Percentiles rank a stretch among this genome's conserved stretches.
These are phyloP conservation scores for Eupithecia dodoneata DNA, from an alignment of 2,888 invertebrate species.

Conservation along the genomic window DNA sequence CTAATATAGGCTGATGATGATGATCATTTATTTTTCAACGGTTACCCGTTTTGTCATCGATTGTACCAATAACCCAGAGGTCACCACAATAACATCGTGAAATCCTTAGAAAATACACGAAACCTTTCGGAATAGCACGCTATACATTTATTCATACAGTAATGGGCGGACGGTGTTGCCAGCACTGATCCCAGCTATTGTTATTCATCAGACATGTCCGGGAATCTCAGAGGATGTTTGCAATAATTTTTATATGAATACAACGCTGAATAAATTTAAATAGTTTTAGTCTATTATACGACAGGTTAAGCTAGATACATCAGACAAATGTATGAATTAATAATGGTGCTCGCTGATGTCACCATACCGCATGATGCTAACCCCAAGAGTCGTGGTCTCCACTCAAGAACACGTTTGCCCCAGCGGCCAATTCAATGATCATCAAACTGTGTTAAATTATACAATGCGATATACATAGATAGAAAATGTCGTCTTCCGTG, in stretches of 20 bases:
- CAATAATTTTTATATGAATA: slow-evolving; percentile 23
- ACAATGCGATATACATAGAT: no score
- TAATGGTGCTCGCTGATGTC: no score
- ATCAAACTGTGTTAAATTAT: no score
- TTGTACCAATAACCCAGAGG: background rate
- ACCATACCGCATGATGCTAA: no score
- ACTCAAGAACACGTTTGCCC: no score
- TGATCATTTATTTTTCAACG: background rate
- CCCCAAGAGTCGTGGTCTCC: no score
- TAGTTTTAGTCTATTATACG: background rate
- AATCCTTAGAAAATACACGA: slow-evolving; percentile 15
- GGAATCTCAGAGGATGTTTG: slow-evolving; percentile 16
- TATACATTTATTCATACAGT: slow-evolving; percentile 80
- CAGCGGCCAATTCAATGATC: no score
- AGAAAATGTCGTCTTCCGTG: no score
- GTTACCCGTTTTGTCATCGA: background rate
- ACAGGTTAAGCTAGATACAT: background rate
- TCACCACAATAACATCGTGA: slow-evolving; percentile 5
- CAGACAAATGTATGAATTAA: background rate
- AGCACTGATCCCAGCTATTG: slow-evolving; percentile 31
- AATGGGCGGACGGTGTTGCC: slow-evolving; percentile 72
- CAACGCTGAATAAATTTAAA: slow-evolving; percentile 18
- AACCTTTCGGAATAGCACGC: slow-evolving; percentile 27
- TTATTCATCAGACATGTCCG: slow-evolving; percentile 26
- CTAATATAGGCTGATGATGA: background rate